phyloP scores from a whole-genome alignment of 1,140 invertebrate species.

The Ceratina calcarata region DNA sequence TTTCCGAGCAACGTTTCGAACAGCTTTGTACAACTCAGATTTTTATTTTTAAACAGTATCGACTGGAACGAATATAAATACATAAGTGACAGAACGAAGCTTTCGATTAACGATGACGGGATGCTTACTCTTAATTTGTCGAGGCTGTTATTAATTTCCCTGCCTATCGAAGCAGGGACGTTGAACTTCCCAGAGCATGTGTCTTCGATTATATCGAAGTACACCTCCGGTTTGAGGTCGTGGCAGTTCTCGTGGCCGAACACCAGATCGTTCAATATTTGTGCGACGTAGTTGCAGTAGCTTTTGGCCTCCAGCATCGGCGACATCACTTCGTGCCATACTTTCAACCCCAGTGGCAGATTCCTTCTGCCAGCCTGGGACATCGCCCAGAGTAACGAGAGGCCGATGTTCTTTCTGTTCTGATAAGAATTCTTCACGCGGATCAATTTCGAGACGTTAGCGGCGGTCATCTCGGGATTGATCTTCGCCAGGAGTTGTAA shows the following conservation, averaged over 20 bases:
- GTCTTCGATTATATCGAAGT: conserved; percentile 77
- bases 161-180: conserved; percentile 59
- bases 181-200: conserved; percentile 74
- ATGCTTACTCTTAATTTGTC: conserved; percentile 77
- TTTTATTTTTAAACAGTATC: conserved; percentile 75
- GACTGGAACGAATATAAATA: conserved; percentile 64
- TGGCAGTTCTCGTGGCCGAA: conserved; percentile 60
- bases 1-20: conserved; percentile 79
- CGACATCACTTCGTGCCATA: conserved; percentile 91
- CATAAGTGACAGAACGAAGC: too few species aligned
- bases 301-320: conserved; percentile 87
- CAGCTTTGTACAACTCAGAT: conserved; percentile 72
- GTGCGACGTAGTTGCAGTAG: conserved; percentile 86
- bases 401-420: conserved; percentile 88
- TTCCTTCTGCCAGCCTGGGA: conserved; percentile 87
- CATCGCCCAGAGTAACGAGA: conserved; percentile 89
- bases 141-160: conserved; percentile 71
- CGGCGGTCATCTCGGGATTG: conserved; percentile 83
- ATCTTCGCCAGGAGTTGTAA: conserved; percentile 85
- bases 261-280: conserved; percentile 86
- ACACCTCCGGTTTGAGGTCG: conserved; percentile 76
- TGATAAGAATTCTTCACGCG: conserved; percentile 88
- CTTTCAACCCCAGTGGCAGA: conserved; percentile 86
- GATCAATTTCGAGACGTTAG: conserved; percentile 83
- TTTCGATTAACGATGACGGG: background rate